A percentile compares a stretch with the other conserved stretches of the same genome.
Conservation (phyloP, 2,113 vertebrate genomes). For the Piaya cayana region DNA sequence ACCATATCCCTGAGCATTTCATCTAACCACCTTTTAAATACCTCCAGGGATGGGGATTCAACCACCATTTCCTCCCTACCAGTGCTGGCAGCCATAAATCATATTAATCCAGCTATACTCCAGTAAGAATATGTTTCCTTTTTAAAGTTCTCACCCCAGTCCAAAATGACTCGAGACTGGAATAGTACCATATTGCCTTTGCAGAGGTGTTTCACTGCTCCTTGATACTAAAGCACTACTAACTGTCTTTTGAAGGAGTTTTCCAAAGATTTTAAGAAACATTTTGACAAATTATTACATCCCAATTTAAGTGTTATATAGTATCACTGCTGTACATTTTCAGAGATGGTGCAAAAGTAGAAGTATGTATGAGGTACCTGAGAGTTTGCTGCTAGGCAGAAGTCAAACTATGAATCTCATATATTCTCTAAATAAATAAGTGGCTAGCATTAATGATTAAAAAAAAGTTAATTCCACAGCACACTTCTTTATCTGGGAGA, state of each 20-base stretch:
- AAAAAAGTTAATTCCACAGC: not conserved
- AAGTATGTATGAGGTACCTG: not conserved
- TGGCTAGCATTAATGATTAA: not conserved
- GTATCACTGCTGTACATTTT: not conserved
- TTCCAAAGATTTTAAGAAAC: not conserved
- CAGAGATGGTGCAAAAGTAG: not conserved
- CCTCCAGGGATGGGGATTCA: too few species aligned
- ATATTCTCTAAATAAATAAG: conserved; percentile 13
- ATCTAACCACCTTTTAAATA: too few species aligned
- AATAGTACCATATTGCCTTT: not conserved
- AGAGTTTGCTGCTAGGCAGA: not conserved
- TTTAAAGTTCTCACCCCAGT: not conserved
- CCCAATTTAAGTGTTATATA: not conserved
- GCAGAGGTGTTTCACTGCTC: not conserved
- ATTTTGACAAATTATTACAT: not conserved
- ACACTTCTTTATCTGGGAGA: not conserved
- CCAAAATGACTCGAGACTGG: not conserved
- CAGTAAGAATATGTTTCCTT: not conserved
- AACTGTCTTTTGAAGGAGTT: not conserved
- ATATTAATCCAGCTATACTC: not conserved
- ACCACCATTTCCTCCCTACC: not conserved
- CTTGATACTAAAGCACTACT: not conserved
- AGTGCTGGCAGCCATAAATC: not conserved
- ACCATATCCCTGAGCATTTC: too few species aligned
- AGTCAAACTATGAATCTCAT: conserved; percentile 6